These are phyloP conservation scores for Cantharis nigra DNA, from an alignment of 2,888 invertebrate genomes.

Conservation along the genomic window DNA sequence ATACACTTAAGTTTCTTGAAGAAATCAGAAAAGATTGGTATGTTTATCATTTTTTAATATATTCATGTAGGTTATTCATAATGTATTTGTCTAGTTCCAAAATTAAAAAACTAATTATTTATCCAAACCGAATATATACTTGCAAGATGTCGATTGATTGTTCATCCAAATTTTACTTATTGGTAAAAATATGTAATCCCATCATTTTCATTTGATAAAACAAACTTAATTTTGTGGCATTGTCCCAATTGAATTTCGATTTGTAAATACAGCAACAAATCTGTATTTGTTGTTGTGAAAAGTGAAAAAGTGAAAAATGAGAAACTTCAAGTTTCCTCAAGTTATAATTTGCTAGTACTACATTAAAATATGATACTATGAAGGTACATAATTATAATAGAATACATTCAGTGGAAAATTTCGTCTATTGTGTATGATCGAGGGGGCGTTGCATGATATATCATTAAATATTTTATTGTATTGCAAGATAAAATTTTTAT, in stretches of 20 bases:
- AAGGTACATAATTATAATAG: not conserved
- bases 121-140: no score
- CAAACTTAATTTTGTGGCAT: not conserved
- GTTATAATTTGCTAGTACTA: not conserved
- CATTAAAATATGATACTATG: not conserved
- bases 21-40: conserved; percentile 60
- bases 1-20: conserved; percentile 52
- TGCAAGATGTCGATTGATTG: not conserved
- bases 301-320: not conserved
- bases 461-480: not conserved
- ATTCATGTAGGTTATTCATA: not conserved
- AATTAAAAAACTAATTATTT: no score
- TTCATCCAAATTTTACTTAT: not conserved
- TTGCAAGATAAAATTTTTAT: not conserved
- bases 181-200: no score
- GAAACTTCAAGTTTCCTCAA: not conserved
- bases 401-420: not conserved
- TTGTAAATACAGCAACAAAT: not conserved
- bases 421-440: not conserved
- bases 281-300: no score
- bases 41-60: conserved; percentile 32
- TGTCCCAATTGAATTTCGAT: not conserved
- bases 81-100: not conserved
- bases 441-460: not conserved
- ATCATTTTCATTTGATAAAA: not conserved